phyloP scores from a whole-genome alignment of 2,888 invertebrate genomes.

The Tiphia femorata region DNA sequence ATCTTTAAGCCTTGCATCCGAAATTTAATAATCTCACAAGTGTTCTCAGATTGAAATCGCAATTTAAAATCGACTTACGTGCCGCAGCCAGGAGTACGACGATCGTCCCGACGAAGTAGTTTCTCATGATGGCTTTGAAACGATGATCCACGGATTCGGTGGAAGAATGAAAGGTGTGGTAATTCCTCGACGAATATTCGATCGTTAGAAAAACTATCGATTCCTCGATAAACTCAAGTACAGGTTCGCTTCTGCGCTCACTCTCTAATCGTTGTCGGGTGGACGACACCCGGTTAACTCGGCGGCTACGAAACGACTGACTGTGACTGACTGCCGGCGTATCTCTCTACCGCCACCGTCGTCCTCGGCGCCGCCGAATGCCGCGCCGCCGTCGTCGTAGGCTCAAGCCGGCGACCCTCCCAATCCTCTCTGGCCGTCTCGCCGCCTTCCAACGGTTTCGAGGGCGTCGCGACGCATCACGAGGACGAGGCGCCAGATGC shows the following conservation, averaged over 20 bases:
- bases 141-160: not conserved
- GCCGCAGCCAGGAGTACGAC: constrained; percentile 25
- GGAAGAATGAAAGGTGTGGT: constrained; percentile 9
- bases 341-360: constrained; percentile 15
- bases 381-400: not conserved
- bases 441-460: not conserved
- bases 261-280: too few relatives aligned
- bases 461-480: not conserved
- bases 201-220: too few relatives aligned
- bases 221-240: too few relatives aligned
- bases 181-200: too few relatives aligned
- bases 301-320: constrained; percentile 64
- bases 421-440: not conserved
- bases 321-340: constrained; percentile 41
- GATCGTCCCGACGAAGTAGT: not conserved
- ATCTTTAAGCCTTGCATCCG: too few relatives aligned
- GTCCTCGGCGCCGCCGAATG: not conserved
- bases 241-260: constrained; percentile 21
- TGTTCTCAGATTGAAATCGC: too few relatives aligned
- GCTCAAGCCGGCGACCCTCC: not conserved
- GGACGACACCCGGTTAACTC: constrained; percentile 56
- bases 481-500: too few relatives aligned
- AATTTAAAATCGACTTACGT: constrained; percentile 34
- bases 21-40: too few relatives aligned
- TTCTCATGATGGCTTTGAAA: constrained; percentile 21